phyloP scores from a whole-genome alignment of 37 sponge, comb jelly and placozoan species.

The Bolinopsis microptera region DNA sequence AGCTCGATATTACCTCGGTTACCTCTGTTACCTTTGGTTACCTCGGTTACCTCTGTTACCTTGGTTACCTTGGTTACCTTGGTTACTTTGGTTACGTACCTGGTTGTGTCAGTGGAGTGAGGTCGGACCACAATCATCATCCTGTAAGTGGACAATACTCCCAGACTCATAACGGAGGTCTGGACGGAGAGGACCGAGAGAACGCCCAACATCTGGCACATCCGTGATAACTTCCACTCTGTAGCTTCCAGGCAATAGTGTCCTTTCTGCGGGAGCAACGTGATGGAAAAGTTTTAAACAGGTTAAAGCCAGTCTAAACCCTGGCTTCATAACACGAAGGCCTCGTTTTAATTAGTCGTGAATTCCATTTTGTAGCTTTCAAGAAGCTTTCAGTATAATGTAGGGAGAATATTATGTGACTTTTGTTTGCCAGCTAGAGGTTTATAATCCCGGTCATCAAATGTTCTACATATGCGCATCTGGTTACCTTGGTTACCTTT shows the following conservation, averaged over 20 bases:
- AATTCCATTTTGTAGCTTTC: not conserved
- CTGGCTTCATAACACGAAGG: too few species aligned
- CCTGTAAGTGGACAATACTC: slow-evolving; percentile 3
- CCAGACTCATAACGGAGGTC: not conserved
- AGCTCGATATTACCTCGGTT: too few species aligned
- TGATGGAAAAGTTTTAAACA: too few species aligned
- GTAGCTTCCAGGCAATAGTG: slow-evolving; percentile 2
- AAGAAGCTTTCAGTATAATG: not conserved
- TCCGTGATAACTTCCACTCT: slow-evolving; percentile 7
- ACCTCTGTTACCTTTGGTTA: too few species aligned
- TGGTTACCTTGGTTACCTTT: too few species aligned
- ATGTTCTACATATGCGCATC: too few species aligned
- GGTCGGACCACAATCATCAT: not conserved
- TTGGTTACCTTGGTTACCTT: too few species aligned
- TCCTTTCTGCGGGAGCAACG: not conserved
- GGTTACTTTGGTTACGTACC: too few species aligned
- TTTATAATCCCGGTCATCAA: not conserved
- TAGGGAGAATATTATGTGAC: not conserved
- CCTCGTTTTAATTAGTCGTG: too few species aligned
- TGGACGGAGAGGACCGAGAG: slow-evolving; percentile 8
- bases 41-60: too few species aligned
- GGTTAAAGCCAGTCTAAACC: too few species aligned
- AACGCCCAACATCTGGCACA: not conserved
- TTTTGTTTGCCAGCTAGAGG: not conserved
- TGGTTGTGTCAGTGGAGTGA: slow-evolving; percentile 25